A percentile compares a stretch with the other conserved stretches of the same genome.
Evolutionary conservation across 2,113 vertebrate species (phyloP).

Genomic region (Zapornia atra): DNA sequence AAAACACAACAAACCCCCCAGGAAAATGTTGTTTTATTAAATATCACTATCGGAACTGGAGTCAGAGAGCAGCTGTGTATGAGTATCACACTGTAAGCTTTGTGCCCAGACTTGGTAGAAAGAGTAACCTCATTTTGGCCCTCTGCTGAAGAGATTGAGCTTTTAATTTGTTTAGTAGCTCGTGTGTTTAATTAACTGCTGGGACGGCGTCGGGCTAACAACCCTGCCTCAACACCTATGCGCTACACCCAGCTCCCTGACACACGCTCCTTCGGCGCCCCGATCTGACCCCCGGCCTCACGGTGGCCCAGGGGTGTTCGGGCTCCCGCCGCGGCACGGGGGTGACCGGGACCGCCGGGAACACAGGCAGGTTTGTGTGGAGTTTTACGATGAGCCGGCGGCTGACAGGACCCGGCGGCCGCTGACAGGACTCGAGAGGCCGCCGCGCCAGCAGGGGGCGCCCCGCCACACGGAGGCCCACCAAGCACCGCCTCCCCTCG

Average conservation of each 20-base stretch:
- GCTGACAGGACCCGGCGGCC: rapidly evolving
- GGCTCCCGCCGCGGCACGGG: too few species aligned
- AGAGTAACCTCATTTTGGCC: background rate
- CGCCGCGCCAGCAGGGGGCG: background rate
- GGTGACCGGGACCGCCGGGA: too few species aligned
- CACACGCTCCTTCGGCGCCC: rapidly evolving
- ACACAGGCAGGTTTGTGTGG: rapidly evolving
- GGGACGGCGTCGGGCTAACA: rapidly evolving
- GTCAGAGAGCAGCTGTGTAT: rapidly evolving
- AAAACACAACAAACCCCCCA: too few species aligned
- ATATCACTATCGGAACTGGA: background rate
- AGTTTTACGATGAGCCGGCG: rapidly evolving
- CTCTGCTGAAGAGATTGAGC: background rate
- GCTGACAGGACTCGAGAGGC: too few species aligned
- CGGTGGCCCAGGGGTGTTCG: too few species aligned
- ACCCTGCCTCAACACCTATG: too few species aligned
- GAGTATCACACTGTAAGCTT: rapidly evolving
- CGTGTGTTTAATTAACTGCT: background rate
- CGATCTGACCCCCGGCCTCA: too few species aligned
- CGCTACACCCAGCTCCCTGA: rapidly evolving
- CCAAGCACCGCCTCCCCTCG: background rate
- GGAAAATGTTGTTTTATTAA: background rate
- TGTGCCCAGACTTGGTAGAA: rapidly evolving
- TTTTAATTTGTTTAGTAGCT: background rate
- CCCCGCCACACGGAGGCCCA: rapidly evolving